phyloP scores from a whole-genome alignment of 2,113 vertebrate genomes.

The Oplegnathus fasciatus region DNA sequence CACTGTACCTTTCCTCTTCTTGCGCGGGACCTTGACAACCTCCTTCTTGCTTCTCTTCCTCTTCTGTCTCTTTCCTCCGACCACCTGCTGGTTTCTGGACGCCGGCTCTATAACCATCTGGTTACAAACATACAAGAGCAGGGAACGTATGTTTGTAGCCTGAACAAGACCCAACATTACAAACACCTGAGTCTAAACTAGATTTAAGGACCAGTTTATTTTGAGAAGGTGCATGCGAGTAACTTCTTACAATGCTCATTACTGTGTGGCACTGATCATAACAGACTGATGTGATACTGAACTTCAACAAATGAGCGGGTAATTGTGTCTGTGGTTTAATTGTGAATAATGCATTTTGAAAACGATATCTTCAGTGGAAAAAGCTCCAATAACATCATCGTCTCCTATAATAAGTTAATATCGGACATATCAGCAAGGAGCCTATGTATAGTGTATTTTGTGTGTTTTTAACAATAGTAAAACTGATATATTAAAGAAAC shows the following conservation, averaged over 20 bases:
- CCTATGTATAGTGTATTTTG: no score
- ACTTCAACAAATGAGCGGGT: no score
- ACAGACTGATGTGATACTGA: not conserved
- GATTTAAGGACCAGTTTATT: not conserved
- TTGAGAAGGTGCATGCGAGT: no score
- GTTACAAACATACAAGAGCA: not conserved
- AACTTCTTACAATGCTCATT: no score
- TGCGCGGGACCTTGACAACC: slow-evolving; percentile 58
- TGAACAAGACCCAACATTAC: not conserved
- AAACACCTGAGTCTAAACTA: not conserved
- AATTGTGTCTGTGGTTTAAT: no score
- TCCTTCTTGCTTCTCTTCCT: slow-evolving; percentile 75
- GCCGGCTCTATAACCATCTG: slow-evolving; percentile 69
- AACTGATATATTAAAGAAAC: no score
- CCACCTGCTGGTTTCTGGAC: slow-evolving; percentile 71
- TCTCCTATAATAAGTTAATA: not conserved
- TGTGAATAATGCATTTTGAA: no score
- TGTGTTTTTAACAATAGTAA: no score
- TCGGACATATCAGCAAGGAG: not conserved
- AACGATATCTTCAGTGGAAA: no score
- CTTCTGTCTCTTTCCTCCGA: slow-evolving; percentile 76
- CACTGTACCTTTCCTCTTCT: slow-evolving; percentile 71
- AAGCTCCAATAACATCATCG: no score
- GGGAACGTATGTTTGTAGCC: no score
- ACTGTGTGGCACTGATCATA: not conserved